Evolutionary conservation across 2,113 vertebrate genomes (phyloP), one percentile per base, ranked within the genome.

Genomic region (Halichoeres trimaculatus): DNA sequence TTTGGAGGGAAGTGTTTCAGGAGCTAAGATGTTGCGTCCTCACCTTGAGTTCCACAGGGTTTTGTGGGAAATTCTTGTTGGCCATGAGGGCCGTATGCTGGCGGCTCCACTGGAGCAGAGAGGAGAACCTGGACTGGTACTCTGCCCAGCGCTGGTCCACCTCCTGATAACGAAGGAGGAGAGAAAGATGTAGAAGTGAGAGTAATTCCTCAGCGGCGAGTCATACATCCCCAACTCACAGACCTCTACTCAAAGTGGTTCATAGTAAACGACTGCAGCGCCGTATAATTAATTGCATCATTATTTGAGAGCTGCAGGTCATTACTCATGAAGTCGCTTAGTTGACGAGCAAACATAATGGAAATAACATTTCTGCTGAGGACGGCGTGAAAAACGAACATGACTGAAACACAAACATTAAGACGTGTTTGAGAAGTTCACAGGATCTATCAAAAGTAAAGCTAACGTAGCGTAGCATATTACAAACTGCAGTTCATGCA

Each of bases 1-100:
- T 96, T 30, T 89, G 94, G 95, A 77, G 95, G 95, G 23, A 96
- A 97, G 84, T 93, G 95, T 93, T 96, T 13, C 41, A 26, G 16
- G 16, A 24, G 2, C 10, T 34, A 7, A 1, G 0, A n/a, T 13
- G 10, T 11, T 8, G 2, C 17, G 20, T 14, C 4, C 68, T 89
- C 83, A 98, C 98, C 96, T 99, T 99, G 89, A 99, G 95, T 92
- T 99, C 98, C 75, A 97, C 96, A 30, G 98, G 98, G 92, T 99
- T 98, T 87, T 97, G 96, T 74, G 98, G 96, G 52, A 99, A 99
- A 88, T 94, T 97, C 94, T 97, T 98, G 90, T 96, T 96, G 62
- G 96, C 96, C 97, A 98, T 98, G 82, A 96, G 87, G 90, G 94
- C 91, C 61, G 88, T 97, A 82, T 99, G 95, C 87, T 98, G 97